A percentile compares a stretch with the other conserved stretches of the same genome.
Conservation (phyloP, 2,888 invertebrate genomes). For the Hydropsyche betteni region DNA sequence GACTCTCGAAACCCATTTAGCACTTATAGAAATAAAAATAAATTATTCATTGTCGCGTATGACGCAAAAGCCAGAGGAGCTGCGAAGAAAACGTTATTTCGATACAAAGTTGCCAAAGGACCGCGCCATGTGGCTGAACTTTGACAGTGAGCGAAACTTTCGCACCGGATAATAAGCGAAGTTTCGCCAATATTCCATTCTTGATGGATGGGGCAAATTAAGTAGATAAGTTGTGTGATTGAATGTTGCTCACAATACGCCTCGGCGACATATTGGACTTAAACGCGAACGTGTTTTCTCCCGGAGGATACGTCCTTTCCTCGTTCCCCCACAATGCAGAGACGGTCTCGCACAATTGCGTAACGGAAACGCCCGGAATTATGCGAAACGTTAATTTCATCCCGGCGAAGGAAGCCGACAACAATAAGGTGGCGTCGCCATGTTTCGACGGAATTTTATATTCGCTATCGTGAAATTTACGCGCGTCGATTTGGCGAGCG, state of each 20-base stretch:
- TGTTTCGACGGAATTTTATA: constrained; percentile 1
- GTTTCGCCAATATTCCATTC: constrained; percentile 21
- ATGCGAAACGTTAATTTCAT: constrained; percentile 27
- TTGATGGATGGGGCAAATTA: constrained; percentile 8
- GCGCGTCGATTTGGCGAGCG: constrained; percentile 35
- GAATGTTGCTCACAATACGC: constrained; percentile 1
- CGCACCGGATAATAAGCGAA: constrained; percentile 15
- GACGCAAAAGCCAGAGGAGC: not conserved
- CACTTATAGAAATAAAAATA: too few species aligned
- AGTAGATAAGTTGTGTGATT: constrained; percentile 22
- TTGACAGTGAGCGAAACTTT: constrained; percentile 11
- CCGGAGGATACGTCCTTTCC: not conserved
- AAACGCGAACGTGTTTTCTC: not conserved
- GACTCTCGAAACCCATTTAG: too few species aligned
- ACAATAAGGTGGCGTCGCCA: constrained; percentile 7
- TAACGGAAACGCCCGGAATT: constrained; percentile 26
- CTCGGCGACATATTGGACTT: not conserved
- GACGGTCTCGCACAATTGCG: not conserved
- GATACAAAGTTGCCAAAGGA: constrained; percentile 6
- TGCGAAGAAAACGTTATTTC: not conserved
- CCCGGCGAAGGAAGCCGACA: constrained; percentile 20
- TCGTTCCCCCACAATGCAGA: not conserved
- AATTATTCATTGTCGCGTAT: too few species aligned
- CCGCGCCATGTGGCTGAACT: constrained; percentile 11
- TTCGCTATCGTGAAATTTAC: constrained; percentile 34